These are phyloP conservation scores for Chelidonichthys spinosus DNA, from an alignment of 2,797 vertebrate species.

Conservation along the genomic window DNA sequence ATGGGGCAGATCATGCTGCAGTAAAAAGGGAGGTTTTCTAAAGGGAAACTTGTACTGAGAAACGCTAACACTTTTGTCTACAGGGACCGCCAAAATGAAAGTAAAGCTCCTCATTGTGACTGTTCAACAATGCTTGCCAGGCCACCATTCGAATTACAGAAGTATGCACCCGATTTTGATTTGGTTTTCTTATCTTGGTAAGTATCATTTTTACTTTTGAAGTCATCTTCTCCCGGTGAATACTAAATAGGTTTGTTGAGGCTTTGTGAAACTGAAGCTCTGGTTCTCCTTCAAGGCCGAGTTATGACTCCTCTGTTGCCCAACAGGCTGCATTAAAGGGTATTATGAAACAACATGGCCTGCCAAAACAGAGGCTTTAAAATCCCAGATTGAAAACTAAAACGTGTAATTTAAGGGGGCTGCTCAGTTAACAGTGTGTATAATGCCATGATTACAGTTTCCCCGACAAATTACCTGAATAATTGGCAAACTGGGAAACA, in stretches of 20 bases:
- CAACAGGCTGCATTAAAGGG: constrained; percentile 48
- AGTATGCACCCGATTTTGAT: not conserved
- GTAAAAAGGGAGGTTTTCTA: not conserved
- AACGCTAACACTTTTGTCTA: not conserved
- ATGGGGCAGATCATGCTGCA: no score
- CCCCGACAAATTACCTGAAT: constrained; percentile 7
- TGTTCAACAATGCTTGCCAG: not conserved
- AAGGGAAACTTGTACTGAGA: not conserved
- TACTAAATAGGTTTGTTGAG: constrained; percentile 7
- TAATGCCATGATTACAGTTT: constrained; percentile 13
- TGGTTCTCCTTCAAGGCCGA: constrained; percentile 18
- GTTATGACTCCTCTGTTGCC: constrained; percentile 35
- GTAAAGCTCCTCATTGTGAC: not conserved
- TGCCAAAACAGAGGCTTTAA: constrained; percentile 60
- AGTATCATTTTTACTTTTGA: not conserved
- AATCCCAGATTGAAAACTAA: constrained; percentile 39
- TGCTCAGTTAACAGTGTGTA: constrained; percentile 10
- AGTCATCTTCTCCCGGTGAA: not conserved
- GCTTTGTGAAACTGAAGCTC: not conserved
- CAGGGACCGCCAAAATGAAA: not conserved
- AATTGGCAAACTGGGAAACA: constrained; percentile 18
- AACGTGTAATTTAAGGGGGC: constrained; percentile 14
- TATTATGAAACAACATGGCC: constrained; percentile 47
- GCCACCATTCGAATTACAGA: not conserved
- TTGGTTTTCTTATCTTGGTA: not conserved